Base-by-base conservation (phyloP, 2,888 invertebrate genomes). In the Lepeophtheirus nordmannii region DNA sequence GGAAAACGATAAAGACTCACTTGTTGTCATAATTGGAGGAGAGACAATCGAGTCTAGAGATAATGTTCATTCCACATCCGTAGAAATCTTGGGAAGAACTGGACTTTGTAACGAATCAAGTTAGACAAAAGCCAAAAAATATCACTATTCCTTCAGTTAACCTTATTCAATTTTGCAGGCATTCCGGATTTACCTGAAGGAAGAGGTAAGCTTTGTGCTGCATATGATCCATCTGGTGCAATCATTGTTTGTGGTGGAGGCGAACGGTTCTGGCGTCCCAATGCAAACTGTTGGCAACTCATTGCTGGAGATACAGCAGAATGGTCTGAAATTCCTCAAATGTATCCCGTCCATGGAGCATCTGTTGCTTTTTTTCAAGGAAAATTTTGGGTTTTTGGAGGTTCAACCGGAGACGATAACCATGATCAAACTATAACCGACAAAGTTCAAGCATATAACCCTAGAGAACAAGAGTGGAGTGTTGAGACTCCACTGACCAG, bases 401-500 rank as follows among this genome's bases (percentile, higher is more conserved):
- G 66, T 7, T 66, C 66, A 10, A 66, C 66, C 1, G 66, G 66
- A 10, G 66, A 66, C 37, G 66, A 66, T 41, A 66, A 40, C 17
- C 58, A 66, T 37, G 66, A 66, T 41, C 66, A 66, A 38, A 66
- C 66, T 14, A 60, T 66, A n/a, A 66, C 66, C 12, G 66, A 66
- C 60, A 66, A 66, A 37, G 66, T 66, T 30, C 66, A 66, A 60
- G 66, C 66, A 12, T 66, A 66, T 23, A 66, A 66, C 11, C 66
- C 66, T 8, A 30, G 66, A 38, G 39, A 30, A 17, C 60, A 66
- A 41, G 53, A 58, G 39, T 66, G 66, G 66, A 66, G 66, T 60
- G 66, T 66, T 1, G 66, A 66, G 58, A 22, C 23, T 38, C 39
- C 66, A 10, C 22, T 66, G 12, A 40, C 41, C 17, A 66, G 66